Percentiles rank a stretch among this genome's conserved stretches.
These are phyloP conservation scores for Gallinago nigripennis DNA, from an alignment of 2,797 vertebrate genomes.

Conservation along the genomic window DNA sequence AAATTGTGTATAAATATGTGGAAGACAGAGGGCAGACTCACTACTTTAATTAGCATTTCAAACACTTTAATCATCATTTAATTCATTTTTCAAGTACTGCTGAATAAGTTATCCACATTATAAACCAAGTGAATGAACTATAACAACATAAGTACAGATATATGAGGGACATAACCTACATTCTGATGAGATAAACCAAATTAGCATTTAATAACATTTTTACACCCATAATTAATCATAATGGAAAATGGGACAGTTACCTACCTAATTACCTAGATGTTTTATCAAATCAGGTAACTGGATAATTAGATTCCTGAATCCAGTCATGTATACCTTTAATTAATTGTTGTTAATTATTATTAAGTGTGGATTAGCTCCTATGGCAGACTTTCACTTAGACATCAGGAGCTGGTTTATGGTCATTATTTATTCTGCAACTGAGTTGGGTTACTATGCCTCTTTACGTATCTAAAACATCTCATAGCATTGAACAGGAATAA, in stretches of 20 bases:
- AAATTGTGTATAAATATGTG: not conserved
- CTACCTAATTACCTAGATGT: constrained; percentile 19
- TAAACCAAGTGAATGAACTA: not conserved
- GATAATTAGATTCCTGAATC: constrained; percentile 47
- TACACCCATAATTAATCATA: constrained; percentile 41
- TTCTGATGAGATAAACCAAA: constrained; percentile 26
- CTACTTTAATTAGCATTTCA: not conserved
- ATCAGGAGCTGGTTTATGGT: not conserved
- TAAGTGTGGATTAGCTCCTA: not conserved
- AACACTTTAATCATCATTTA: not conserved
- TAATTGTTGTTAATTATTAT: constrained; percentile 56
- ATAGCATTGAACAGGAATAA: not conserved
- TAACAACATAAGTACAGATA: not conserved
- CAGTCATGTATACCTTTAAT: constrained; percentile 27
- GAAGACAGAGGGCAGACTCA: not conserved
- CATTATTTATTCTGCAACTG: not conserved
- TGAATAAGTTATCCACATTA: not conserved
- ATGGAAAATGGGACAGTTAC: constrained; percentile 5
- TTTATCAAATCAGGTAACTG: constrained; percentile 39
- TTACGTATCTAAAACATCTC: not conserved
- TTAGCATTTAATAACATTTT: constrained; percentile 50
- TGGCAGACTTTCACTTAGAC: not conserved
- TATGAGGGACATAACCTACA: not conserved
- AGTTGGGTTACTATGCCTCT: not conserved
- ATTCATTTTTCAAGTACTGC: not conserved